These are phyloP conservation scores for Saimiri boliviensis DNA, from an alignment of 2,113 vertebrate genomes.

Conservation along the genomic window DNA sequence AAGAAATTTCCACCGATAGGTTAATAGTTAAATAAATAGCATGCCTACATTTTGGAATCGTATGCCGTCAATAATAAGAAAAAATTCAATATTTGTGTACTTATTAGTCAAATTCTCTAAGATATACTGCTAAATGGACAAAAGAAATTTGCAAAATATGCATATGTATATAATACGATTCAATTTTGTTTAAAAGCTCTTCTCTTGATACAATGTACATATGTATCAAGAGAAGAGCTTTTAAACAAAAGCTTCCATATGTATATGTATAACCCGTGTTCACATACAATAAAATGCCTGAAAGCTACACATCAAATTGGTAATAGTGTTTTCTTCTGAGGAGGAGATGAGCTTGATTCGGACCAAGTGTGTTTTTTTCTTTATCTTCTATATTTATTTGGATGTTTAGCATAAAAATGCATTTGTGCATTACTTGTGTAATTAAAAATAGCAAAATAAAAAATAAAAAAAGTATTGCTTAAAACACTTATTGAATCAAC, in stretches of 20 bases:
- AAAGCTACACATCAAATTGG: not conserved
- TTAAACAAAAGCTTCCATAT: no score
- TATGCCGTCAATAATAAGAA: not conserved
- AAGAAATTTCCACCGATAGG: not conserved
- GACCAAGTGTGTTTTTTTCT: not conserved
- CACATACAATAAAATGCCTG: not conserved
- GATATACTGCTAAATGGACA: not conserved
- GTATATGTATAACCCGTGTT: not conserved
- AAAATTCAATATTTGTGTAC: not conserved
- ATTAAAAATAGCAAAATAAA: slow-evolving; percentile 10
- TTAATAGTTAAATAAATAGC: not conserved
- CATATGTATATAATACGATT: not conserved
- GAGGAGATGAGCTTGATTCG: not conserved
- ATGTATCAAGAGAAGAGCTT: no score
- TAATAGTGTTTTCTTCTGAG: not conserved
- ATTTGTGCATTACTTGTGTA: not conserved
- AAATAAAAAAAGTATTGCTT: not conserved
- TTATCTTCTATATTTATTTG: not conserved
- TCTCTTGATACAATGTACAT: not conserved
- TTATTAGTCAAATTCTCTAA: not conserved
- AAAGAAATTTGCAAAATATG: not conserved
- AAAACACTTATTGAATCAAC: not conserved
- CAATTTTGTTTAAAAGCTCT: not conserved
- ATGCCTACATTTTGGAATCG: not conserved
- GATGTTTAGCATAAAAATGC: not conserved